Evolutionary conservation across 2,797 vertebrate genomes (phyloP).

Genomic region (Momotus momota): DNA sequence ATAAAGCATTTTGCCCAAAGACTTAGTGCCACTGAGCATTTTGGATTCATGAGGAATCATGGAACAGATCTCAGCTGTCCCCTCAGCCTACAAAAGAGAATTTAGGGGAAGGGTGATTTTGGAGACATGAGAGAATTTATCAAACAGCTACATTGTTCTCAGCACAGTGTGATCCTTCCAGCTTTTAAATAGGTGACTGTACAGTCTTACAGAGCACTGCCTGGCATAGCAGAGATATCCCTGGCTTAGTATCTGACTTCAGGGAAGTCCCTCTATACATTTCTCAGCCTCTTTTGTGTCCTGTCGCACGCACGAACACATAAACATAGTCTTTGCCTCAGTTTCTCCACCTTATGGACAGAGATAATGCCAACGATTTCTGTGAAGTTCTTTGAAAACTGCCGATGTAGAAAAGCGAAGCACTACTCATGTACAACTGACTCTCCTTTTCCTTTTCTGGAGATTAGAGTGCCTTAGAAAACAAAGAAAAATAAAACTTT

Average conservation of each 20-base stretch:
- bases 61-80: background rate
- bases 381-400: background rate
- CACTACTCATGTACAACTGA: background rate
- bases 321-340: background rate
- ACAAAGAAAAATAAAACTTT: conserved; percentile 25
- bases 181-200: background rate
- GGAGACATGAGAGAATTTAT: background rate
- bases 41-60: background rate
- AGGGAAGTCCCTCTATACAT: background rate
- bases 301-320: background rate
- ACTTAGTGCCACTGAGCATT: background rate
- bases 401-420: background rate
- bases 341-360: background rate
- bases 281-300: background rate
- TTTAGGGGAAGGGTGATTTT: background rate
- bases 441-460: background rate
- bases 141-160: background rate
- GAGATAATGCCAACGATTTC: background rate
- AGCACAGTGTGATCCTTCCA: background rate
- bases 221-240: background rate
- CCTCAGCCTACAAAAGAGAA: background rate
- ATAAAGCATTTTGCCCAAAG: background rate
- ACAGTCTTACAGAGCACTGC: background rate
- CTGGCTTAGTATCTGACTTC: background rate
- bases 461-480: background rate